Evolutionary conservation across 2,797 vertebrate species (phyloP).

Genomic region (Myotis vivesi): DNA sequence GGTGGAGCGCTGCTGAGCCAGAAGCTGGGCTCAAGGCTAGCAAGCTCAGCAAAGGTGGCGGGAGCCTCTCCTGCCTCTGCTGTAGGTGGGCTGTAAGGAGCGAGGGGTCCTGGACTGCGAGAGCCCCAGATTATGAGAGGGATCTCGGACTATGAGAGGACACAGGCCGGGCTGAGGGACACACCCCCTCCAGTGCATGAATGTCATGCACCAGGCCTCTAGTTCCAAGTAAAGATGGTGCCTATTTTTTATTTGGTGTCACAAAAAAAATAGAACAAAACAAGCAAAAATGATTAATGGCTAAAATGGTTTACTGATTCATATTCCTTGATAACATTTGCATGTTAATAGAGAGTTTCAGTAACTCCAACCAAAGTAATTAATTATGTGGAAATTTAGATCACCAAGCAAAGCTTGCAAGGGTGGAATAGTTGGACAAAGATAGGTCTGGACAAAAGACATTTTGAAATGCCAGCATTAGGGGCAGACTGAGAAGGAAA

Average conservation of each 20-base stretch:
- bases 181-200: too few relatives aligned
- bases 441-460: neutral
- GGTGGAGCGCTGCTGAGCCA: too few relatives aligned
- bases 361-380: neutral
- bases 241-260: neutral
- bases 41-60: too few relatives aligned
- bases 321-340: neutral
- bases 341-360: neutral
- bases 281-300: neutral
- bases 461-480: neutral
- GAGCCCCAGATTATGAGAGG: too few relatives aligned
- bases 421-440: neutral
- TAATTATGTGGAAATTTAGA: neutral
- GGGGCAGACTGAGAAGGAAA: neutral
- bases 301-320: neutral
- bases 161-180: too few relatives aligned
- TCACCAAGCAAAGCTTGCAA: neutral
- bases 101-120: too few relatives aligned
- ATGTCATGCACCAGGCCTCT: too few relatives aligned
- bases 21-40: too few relatives aligned
- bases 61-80: too few relatives aligned
- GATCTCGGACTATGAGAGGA: too few relatives aligned
- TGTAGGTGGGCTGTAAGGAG: too few relatives aligned
- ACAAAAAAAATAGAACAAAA: neutral
- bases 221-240: neutral